Base-by-base conservation (phyloP, 2,888 invertebrate genomes). In the Cerceris ruficornis region DNA sequence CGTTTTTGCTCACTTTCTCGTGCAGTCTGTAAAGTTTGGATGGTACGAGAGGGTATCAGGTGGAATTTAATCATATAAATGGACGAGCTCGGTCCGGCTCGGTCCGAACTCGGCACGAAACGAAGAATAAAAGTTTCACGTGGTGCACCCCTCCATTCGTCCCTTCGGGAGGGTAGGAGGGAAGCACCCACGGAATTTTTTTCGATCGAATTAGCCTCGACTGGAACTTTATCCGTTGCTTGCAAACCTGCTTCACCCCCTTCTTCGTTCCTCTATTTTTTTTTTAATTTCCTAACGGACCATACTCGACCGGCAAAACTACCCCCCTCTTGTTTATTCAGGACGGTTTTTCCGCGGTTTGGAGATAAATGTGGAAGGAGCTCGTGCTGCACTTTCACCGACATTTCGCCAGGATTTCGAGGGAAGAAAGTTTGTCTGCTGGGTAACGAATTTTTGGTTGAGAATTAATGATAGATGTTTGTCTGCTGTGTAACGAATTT, bases 1-100 rank as follows among this genome's bases (percentile, higher is more conserved):
- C 49, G 7, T 14, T 6, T 69, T 57, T 66, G 13, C 60, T 15
- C 64, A 77, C 76, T 73, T 84, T 59, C 76, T 75, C 86, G 61
- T 79, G 77, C 75, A 85, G 88, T 89, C 88, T 89, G 88, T 85
- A 86, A 89, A 89, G 87, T 88, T 89, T 83, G 66, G 71, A 69
- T 60, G 65, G 66, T 75, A 70, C 77, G 74, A 72, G 69, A 66
- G 79, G 73, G 84, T 87, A 87, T 87, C 85, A 86, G 86, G 84
- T 86, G 76, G 84, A 88, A 88, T 89, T 88, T 88, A 88, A 89
- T 89, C 89, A 88, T 87, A 87, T 83, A 89, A 89, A 89, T 89
- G 89, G 89, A 88, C 80, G 83, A 70, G 72, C 85, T 28, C 4
- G 28, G 85, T 83, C 81, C 85, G 60, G 66, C 59, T 55, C 58